Evolutionary conservation across 2,113 vertebrate genomes (phyloP).

Genomic region (Oceanodroma tethys): DNA sequence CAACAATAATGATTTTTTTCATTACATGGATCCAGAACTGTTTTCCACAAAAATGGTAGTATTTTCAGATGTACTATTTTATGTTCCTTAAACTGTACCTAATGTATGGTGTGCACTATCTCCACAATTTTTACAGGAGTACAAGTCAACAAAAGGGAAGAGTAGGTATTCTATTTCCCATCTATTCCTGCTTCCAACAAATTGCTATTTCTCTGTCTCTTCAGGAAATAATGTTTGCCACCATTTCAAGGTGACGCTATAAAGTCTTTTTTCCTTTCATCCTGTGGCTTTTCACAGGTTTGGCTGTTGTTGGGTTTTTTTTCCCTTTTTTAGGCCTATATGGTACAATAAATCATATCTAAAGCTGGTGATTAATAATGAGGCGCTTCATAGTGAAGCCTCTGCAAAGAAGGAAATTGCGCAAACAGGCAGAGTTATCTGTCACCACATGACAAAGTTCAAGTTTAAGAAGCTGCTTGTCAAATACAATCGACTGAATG

Average conservation of each 20-base stretch:
- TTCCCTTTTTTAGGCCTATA: neutral
- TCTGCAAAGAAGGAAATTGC: conserved; percentile 73
- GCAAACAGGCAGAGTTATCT: conserved; percentile 76
- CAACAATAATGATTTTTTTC: neutral
- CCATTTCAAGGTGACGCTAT: conserved; percentile 1
- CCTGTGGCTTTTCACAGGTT: neutral
- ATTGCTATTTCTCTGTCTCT: neutral
- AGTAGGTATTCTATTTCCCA: neutral
- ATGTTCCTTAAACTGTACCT: neutral
- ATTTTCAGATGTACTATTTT: neutral
- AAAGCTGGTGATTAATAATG: conserved; percentile 76
- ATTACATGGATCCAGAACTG: neutral
- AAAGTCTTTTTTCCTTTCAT: neutral
- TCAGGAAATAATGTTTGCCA: neutral
- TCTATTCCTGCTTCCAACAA: neutral
- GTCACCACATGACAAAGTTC: conserved; percentile 76
- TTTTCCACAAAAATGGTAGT: neutral
- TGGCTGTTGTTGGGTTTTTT: neutral
- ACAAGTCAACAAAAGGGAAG: neutral
- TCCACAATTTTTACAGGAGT: neutral
- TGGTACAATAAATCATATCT: conserved; percentile 70
- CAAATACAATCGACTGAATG: conserved; percentile 74
- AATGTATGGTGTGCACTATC: neutral
- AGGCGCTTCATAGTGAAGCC: conserved; percentile 58
- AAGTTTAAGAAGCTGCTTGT: conserved; percentile 79